Base-by-base conservation (phyloP, 2,888 invertebrate species). In the Drosophila paramelanica region DNA sequence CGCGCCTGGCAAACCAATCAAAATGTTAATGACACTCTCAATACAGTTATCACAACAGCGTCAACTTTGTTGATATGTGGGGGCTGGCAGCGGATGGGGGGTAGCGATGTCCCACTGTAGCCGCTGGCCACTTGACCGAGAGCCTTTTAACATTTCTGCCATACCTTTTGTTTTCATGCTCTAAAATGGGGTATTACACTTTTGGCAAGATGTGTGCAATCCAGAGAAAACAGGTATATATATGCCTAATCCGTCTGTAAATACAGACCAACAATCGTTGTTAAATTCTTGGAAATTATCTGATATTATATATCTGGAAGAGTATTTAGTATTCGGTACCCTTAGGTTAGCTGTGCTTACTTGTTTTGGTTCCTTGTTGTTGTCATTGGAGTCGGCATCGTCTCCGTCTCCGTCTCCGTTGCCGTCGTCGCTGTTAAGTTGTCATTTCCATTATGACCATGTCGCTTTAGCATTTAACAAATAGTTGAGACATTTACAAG, bases 11-110 rank as follows among this genome's bases (percentile, higher is more conserved):
- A 72, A 74, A 75, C 86, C 84, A 89, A 89, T 89, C 88, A 89
- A 92, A 91, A 91, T 92, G 92, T 91, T 92, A 92, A 92, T 91
- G 92, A 92, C 91, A 90, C 88, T 91, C 91, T 90, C 91, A 91
- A 91, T 91, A 91, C 90, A 90, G 91, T 90, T 92, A 90, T 86
- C 89, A 87, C 65, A 55, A 43, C 41, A 62, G 62, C 73, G 77
- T 67, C 72, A 77, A 20, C 49, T 57, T 41, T 46, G 58, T 38
- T 51, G 69, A 73, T 53, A 59, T 49, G 41, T 45, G 59, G 20
- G 31, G 17, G 23, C 11, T 41, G 41, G 4, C 5, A 6, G 5
- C 5, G 13, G 13, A 5, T 13, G 27, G 17, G 58, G 46, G 17
- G 38, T 10, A 23, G 42, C 20, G 39, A 52, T 50, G 61, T 33